Evolutionary conservation across 1,140 invertebrate genomes (phyloP), one percentile per base, ranked within the genome.

Genomic region (Centruroides vittatus): DNA sequence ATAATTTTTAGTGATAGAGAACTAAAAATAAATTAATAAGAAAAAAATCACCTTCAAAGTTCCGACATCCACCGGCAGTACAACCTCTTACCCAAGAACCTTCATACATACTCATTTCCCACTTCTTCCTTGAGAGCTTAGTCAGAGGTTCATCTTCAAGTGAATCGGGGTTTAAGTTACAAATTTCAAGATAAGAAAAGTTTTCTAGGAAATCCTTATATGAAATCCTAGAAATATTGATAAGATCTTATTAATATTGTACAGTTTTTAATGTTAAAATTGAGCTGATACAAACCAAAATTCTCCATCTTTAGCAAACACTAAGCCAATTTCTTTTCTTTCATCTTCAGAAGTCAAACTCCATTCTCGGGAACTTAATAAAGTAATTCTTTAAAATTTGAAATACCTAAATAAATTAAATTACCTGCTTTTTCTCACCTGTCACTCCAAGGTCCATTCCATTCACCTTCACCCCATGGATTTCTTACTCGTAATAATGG

Each of bases 11-110:
- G 23, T 23, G 23, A 23, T 23, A 23, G 23, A 23, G 23, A 23
- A 23, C 2, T 23, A 23, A 23, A 23, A 23, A 23, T 23, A 23
- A 23, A 23, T 23, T 23, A 23, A 23, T 23, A 23, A 23, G 23
- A 41, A 41, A 8, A 41, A 41, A 35, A 48, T 47, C 74, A 88
- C 86, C 81, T 64, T 98, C 75, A 74, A 86, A 93, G 35, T 99
- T 98, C 68, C 95, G 82, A 73, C 95, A 99, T 13, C 96, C 96
- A 13, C 96, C 96, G 47, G 94, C 94, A 8, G 93, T 96, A 4
- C 90, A 85, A 23, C 92, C 74, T n/a, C 68, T 75, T 3, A 91
- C 87, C 96, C 96, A 99, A 70, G 89, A 86, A 10, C 93, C 94
- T 71, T 96, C 88, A 70, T 88, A 96, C 35, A 91, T 85, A 58